Evolutionary conservation across 2,797 vertebrate species (phyloP), one percentile per base, ranked within the genome.

Genomic region (Psittacula echo): DNA sequence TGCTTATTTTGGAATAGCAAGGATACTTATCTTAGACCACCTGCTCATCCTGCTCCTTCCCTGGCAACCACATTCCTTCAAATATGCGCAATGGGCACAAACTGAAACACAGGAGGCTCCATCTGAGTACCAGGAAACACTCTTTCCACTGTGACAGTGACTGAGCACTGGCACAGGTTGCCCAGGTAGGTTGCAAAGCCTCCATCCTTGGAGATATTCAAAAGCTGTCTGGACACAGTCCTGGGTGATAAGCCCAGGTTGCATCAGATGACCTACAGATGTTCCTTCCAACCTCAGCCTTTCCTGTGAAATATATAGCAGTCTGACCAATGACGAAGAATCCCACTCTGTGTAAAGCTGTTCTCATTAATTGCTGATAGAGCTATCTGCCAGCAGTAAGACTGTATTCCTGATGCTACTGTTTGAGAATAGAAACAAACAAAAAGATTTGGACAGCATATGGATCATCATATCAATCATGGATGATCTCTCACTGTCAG

Each of bases 21-120:
- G 9, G 9, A 39, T 48, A 75, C 21, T 37, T 32, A 70, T 16
- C 64, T 56, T 32, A 44, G 48, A 76, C 9, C 21, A 20, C 14
- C 66, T 54, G 27, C 23, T 68, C 24, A 73, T 42, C 37, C 64
- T 71, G 26, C 29, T 79, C 50, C 50, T 70, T 70, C 30, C 34
- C 13, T 44, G 37, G 78, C 45, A 86, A 71, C 7, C 32, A 45
- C 20, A 34, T n/a, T 79, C 39, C 42, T 66, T 60, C 54, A 92
- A 62, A 82, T 8, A 61, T 0, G 0, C 20, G 39, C 48, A 65
- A 37, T 0, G 3, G 19, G 24, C 9, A 70, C 15, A 67, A 64
- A 60, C 24, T 13, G 18, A 50, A 88, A 50, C 3, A 9, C 5
- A 5, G 17, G 6, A 81, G 19, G 11, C 9, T 71, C 62, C 45